These are phyloP conservation scores for Drosophila lowei DNA, from an alignment of 1,140 invertebrate species.

Conservation along the genomic window DNA sequence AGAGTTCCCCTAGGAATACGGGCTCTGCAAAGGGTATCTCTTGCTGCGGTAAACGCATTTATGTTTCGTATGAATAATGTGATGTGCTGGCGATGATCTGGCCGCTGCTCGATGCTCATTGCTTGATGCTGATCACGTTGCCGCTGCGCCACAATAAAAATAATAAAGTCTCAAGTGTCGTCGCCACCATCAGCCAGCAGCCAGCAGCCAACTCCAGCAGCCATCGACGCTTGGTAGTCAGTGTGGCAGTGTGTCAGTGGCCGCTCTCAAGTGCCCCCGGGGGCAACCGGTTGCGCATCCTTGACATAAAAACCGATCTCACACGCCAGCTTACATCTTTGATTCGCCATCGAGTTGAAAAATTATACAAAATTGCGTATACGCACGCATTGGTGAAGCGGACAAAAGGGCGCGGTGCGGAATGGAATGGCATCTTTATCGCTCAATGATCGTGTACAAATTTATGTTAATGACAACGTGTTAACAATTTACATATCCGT, in stretches of 20 bases:
- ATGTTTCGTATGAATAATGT: slow-evolving; percentile 74
- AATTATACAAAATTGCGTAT: slow-evolving; percentile 71
- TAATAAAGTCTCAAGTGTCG: slow-evolving; percentile 77
- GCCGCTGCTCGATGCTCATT: slow-evolving; percentile 20
- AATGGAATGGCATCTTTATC: slow-evolving; percentile 34
- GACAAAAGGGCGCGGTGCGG: slow-evolving; percentile 44
- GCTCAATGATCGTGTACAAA: slow-evolving; percentile 58
- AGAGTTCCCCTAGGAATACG: no score
- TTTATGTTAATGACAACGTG: slow-evolving; percentile 61
- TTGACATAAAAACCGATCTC: slow-evolving; percentile 80
- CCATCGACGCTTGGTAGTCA: slow-evolving; percentile 46
- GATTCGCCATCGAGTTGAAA: slow-evolving; percentile 42
- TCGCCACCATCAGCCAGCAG: slow-evolving; percentile 6
- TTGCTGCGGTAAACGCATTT: no score
- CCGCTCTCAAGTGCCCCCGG: slow-evolving; percentile 58
- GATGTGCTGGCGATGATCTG: slow-evolving; percentile 33
- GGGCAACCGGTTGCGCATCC: slow-evolving; percentile 81
- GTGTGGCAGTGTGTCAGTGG: slow-evolving; percentile 76
- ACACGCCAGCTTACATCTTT: slow-evolving; percentile 70
- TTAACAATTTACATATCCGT: slow-evolving; percentile 58
- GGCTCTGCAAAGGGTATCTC: no score
- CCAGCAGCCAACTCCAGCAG: slow-evolving; percentile 18
- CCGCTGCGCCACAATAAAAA: slow-evolving; percentile 69
- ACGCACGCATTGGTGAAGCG: slow-evolving; percentile 41
- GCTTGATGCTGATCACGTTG: slow-evolving; percentile 72